Base-by-base conservation (phyloP, 2,113 vertebrate species). In the Turdus rufiventris region DNA sequence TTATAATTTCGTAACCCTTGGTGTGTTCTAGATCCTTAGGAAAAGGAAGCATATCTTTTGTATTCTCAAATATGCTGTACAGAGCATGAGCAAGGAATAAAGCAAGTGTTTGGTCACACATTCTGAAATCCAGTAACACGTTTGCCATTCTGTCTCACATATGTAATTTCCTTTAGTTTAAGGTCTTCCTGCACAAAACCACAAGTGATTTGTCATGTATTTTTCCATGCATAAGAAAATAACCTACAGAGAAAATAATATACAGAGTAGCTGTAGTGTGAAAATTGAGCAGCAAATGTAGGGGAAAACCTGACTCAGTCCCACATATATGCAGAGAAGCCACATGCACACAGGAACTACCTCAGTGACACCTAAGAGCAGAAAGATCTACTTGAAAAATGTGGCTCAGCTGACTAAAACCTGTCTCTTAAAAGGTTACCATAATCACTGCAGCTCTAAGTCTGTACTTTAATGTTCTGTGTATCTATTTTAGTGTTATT, bases 371-470 rank as follows among this genome's bases (percentile, higher is more conserved):
- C 6, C 15, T 14, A 71, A 50, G 5, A 85, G 24, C 17, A 82
- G 28, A 62, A 88, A 34, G 6, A 75, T 2, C 6, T 47, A 26
- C 19, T 48, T 47, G 11, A 72, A 79, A 83, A 79, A 58, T 4
- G 7, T 43, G 10, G 4, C 5, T 72, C 5, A 25, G 21, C 5
- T 61, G 42, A 56, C 12, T 51, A 61, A 84, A 82, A n/a, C 5
- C 3, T 40, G 9, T 57, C 16, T 5, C 10, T 61, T 70, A 31
- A 72, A 68, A 47, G 6, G 3, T 8, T 80, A 4, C 14, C 0
- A 2, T 36, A 80, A 48, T 4, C n/a, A 42, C 0, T 0, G 18
- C 19, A 75, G 26, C 9, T 66, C 28, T 60, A 66, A 43, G 14
- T 3, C 3, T 36, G 23, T 12, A 28, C 8, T 70, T 60, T 10